Base-by-base conservation (phyloP, 2,797 vertebrate genomes). In the Nannoperca obscura region DNA sequence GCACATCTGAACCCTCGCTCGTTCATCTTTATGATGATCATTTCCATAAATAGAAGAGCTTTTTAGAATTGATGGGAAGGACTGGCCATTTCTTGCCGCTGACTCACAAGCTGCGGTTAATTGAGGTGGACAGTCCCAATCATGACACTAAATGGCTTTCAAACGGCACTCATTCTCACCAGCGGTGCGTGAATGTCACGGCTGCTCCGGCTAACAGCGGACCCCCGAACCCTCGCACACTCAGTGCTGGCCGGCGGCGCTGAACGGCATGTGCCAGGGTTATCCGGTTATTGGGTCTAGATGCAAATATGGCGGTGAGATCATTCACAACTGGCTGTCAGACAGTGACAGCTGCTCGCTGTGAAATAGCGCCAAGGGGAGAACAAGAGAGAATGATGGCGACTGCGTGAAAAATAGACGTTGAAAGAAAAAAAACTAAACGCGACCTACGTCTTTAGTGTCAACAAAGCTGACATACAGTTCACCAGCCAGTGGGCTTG, bases 131-230 rank as follows among this genome's bases (percentile, higher is more conserved):
- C 85, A 79, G 86, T 62, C 75, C 66, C 53, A 82, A 85, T 84
- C 88, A 63, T 80, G 83, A 86, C 75, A 81, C 84, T 82, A 89
- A 92, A 88, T 74, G 84, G 80, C 79, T 88, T 86, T 81, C 84
- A 92, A 92, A 65, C 15, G 57, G 22, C 76, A 80, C 84, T 90
- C 83, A 88, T 86, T 91, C 87, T 80, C 6, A 2, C 83, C 86
- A 62, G 76, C 30, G 84, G 83, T 69, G 86, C 86, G 55, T 91
- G 90, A 92, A 94, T 87, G 89, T 92, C 90, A 88, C 40, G 67
- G 80, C 83, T 72, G 82, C 74, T 47, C 19, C 3, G 7, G 66
- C 67, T 10, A 61, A 54, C 63, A 3, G 64, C 30, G 1, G 24
- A 55, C 50, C 50, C 34, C 20, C 8, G 0, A 32, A 59, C 52